Base-by-base conservation (phyloP, 2,888 invertebrate genomes). In the Mystacides longicornis region DNA sequence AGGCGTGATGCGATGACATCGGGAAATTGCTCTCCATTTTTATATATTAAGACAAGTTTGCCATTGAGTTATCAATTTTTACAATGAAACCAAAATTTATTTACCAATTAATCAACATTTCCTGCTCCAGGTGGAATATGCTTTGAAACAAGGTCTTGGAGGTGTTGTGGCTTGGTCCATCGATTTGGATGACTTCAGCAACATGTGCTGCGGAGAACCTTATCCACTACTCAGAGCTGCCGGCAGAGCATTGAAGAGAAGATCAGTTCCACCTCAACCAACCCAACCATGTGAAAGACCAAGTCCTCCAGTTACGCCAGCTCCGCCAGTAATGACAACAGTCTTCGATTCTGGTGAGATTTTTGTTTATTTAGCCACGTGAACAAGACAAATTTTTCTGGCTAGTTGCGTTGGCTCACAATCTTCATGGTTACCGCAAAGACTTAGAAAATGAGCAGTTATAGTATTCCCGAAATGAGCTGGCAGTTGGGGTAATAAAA, bases 151-250 rank as follows among this genome's bases (percentile, higher is more conserved):
- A 66, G 86, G 86, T 0, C 82, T 87, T 57, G 92, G 88, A 1
- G 93, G 93, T 3, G 85, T 88, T 7, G 85, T 88, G 46, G 88
- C 90, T 0, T 93, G 92, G 92, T 92, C 93, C 0, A 79, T 91
- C 2, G 93, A 93, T 67, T 69, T 93, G 63, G 93, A 93, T 63
- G 93, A 94, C 68, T 93, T 89, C 67, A 82, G 81, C 62, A 93
- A 93, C 70, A 79, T 82, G 1, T 94, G 93, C 68, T 93, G 93
- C 66, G 74, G 74, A 3, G 91, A 90, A 66, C 73, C 89, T 0
- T 91, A 83, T 62, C 90, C 93, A 0, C 70, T 93, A 45, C 73
- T 93, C 11, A 81, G 85, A 43, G 84, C 87, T 1, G 81, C 93
- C 2, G 89, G 89, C 59, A 78, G 86, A 18, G 92, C 85, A 0